Conservation (phyloP, 2,888 invertebrate genomes). For the Thymelicus acteon region DNA sequence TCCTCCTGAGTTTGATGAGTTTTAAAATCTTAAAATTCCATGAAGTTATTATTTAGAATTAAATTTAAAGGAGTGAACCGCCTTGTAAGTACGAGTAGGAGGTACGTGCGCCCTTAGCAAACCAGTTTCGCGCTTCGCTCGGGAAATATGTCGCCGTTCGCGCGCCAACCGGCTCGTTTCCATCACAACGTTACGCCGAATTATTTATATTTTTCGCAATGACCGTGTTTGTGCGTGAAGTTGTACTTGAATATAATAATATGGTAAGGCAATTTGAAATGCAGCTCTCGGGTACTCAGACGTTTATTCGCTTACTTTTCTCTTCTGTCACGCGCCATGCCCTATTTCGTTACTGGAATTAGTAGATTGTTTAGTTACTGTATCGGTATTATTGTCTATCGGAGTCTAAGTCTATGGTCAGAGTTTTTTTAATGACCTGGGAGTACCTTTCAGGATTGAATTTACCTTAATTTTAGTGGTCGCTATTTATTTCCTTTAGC, state of each 20-base stretch:
- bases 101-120: constrained; percentile 48
- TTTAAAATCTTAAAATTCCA: neutral
- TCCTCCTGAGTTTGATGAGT: neutral
- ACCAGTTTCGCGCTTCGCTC: constrained; percentile 75
- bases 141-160: constrained; percentile 76
- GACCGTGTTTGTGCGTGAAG: constrained; percentile 35
- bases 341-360: neutral
- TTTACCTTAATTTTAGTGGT: neutral
- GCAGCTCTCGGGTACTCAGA: neutral
- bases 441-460: too few relatives aligned
- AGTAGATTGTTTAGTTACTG: neutral
- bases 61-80: constrained; percentile 29
- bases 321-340: neutral
- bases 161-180: constrained; percentile 68
- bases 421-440: too few relatives aligned
- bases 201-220: constrained; percentile 55
- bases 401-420: too few relatives aligned
- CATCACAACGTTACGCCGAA: constrained; percentile 64
- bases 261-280: constrained; percentile 30
- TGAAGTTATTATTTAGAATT: constrained; percentile 7
- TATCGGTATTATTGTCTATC: neutral
- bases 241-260: constrained; percentile 22
- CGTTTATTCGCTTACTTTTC: constrained; percentile 4
- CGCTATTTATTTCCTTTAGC: neutral
- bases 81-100: constrained; percentile 49